phyloP scores from a whole-genome alignment of 2,888 invertebrate genomes.

The Platycheirus rosarum region DNA sequence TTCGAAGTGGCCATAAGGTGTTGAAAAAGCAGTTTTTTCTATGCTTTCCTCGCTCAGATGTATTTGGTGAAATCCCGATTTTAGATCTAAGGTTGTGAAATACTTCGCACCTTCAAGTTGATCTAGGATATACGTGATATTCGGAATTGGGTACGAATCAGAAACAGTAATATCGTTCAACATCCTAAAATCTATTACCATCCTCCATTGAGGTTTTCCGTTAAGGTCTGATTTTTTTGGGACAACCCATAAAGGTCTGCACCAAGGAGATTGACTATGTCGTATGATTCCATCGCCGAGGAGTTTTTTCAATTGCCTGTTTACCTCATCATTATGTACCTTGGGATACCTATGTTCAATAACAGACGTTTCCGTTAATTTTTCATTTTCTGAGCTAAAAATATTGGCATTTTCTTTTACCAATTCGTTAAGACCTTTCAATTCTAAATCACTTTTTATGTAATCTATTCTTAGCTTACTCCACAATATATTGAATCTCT shows the following conservation, averaged over 20 bases:
- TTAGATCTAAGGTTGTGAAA: constrained; percentile 17
- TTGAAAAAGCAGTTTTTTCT: constrained; percentile 1
- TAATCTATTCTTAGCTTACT: too few relatives aligned
- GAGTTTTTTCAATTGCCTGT: not conserved
- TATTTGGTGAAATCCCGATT: constrained; percentile 16
- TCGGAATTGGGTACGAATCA: constrained; percentile 12
- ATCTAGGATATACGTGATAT: constrained; percentile 1
- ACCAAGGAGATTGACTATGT: not conserved
- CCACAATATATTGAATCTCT: too few relatives aligned
- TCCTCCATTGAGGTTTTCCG: constrained; percentile 18
- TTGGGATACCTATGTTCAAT: too few relatives aligned
- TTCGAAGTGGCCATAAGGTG: too few relatives aligned
- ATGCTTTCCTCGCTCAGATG: constrained; percentile 6
- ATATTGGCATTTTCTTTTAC: too few relatives aligned
- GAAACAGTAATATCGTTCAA: too few relatives aligned
- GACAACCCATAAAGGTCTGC: not conserved
- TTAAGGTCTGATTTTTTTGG: not conserved
- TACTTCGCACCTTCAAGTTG: constrained; percentile 7
- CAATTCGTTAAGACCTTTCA: too few relatives aligned
- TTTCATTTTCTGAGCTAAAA: too few relatives aligned
- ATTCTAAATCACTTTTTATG: too few relatives aligned
- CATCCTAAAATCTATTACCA: constrained; percentile 12
- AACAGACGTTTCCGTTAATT: too few relatives aligned
- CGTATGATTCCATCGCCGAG: not conserved
- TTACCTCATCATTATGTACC: not conserved